A percentile compares a stretch with the other conserved stretches of the same genome.
Evolutionary conservation across 2,888 invertebrate species (phyloP).

Genomic region (Sesamia inferens): DNA sequence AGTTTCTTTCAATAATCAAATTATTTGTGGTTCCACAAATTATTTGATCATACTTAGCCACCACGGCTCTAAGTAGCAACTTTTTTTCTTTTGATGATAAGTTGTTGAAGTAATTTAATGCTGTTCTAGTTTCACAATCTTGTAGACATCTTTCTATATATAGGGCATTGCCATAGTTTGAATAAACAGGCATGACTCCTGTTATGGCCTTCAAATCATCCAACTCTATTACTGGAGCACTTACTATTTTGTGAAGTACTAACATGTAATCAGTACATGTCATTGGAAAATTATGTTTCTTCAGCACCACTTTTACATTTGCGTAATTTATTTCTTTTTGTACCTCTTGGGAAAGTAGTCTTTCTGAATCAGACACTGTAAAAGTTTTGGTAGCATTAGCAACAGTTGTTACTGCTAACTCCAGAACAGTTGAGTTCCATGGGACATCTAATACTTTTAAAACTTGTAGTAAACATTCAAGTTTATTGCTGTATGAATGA

Average conservation of each 20-base stretch:
- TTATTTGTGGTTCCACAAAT: slow-evolving; percentile 71
- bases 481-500: slow-evolving; percentile 78
- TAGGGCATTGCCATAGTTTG: slow-evolving; percentile 78
- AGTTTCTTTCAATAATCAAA: slow-evolving; percentile 80
- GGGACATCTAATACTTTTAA: slow-evolving; percentile 86
- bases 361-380: slow-evolving; percentile 81
- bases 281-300: slow-evolving; percentile 85
- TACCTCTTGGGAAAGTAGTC: slow-evolving; percentile 79
- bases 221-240: slow-evolving; percentile 75
- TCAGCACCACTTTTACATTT: slow-evolving; percentile 84
- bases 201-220: slow-evolving; percentile 81
- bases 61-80: slow-evolving; percentile 75
- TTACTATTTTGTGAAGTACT: slow-evolving; percentile 82
- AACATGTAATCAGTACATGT: slow-evolving; percentile 81
- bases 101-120: slow-evolving; percentile 79
- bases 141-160: slow-evolving; percentile 83
- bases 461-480: slow-evolving; percentile 84
- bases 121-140: slow-evolving; percentile 80
- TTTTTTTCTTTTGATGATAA: slow-evolving; percentile 76
- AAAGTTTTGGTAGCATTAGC: slow-evolving; percentile 80
- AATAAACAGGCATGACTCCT: slow-evolving; percentile 75
- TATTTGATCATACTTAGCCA: slow-evolving; percentile 84
- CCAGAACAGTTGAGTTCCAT: slow-evolving; percentile 79
- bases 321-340: slow-evolving; percentile 85
- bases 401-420: slow-evolving; percentile 79